A percentile compares a stretch with the other conserved stretches of the same genome.
phyloP scores from a whole-genome alignment of 2,888 invertebrate species.

The Hoplodrina blanda region DNA sequence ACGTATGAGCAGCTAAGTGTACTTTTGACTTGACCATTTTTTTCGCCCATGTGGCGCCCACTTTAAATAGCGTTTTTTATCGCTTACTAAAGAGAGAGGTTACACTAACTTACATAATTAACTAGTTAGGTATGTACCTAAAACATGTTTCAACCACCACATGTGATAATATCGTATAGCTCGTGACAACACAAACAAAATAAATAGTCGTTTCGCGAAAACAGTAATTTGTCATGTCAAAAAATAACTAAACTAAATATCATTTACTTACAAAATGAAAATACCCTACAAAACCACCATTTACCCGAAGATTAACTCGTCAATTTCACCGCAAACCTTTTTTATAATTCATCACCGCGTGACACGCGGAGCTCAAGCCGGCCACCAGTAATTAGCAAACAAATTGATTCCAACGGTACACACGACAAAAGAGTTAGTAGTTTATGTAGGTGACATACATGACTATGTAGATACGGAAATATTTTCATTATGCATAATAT shows the following conservation, averaged over 20 bases:
- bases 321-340: slow-evolving; percentile 39
- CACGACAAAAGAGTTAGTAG: background rate
- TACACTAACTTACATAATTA: no score
- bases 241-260: slow-evolving; percentile 25
- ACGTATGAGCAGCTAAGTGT: no score
- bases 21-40: no score
- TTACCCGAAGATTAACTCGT: slow-evolving; percentile 47
- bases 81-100: no score
- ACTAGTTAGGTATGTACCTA: no score
- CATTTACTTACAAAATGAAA: slow-evolving; percentile 27
- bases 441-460: background rate
- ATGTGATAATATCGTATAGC: no score
- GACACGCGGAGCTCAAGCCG: slow-evolving; percentile 39
- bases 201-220: background rate
- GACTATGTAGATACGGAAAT: no score
- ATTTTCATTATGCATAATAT: no score
- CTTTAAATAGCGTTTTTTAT: no score
- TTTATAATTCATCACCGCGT: slow-evolving; percentile 55
- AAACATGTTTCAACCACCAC: no score
- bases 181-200: no score
- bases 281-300: slow-evolving; percentile 20
- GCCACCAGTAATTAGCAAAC: slow-evolving; percentile 63
- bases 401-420: slow-evolving; percentile 58
- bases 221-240: slow-evolving; percentile 16
- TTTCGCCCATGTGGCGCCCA: no score